Conservation (phyloP, 2,113 vertebrate genomes). For the Canis aureus region DNA sequence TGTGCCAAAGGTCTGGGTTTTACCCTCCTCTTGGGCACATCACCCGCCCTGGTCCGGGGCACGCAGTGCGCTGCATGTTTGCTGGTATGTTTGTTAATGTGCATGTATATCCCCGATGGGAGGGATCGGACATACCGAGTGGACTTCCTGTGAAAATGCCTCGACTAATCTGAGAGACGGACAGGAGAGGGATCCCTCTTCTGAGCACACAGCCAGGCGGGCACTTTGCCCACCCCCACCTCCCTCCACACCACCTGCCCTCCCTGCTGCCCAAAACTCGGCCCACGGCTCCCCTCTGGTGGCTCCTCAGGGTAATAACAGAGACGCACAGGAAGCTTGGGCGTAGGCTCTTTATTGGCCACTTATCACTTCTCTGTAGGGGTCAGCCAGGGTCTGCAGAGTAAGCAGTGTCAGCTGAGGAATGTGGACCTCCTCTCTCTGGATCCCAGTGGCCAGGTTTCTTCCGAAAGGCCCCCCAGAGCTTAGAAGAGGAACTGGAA, state of each 20-base stretch:
- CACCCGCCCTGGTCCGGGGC: not conserved
- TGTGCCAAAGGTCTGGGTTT: not conserved
- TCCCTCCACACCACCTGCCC: rapidly evolving
- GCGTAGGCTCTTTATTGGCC: conserved; percentile 62
- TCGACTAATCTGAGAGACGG: not conserved
- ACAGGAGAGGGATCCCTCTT: too few relatives aligned
- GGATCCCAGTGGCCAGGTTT: not conserved
- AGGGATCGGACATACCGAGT: not conserved
- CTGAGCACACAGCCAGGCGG: too few relatives aligned
- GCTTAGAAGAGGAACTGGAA: conserved; percentile 90
- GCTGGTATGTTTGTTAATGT: not conserved
- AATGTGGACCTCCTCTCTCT: not conserved
- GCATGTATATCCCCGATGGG: not conserved
- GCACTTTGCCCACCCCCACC: not conserved
- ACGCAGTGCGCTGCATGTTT: rapidly evolving
- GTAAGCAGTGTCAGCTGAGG: not conserved
- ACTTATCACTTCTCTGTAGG: not conserved
- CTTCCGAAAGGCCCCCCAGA: not conserved
- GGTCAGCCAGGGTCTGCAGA: not conserved
- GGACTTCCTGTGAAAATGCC: not conserved
- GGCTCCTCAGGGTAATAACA: conserved; percentile 18
- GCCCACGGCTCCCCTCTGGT: not conserved
- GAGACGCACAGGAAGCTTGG: rapidly evolving
- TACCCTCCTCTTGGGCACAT: not conserved
- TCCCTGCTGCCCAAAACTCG: rapidly evolving